These are phyloP conservation scores for Lacerta agilis DNA, from an alignment of 2,797 vertebrate genomes.

Conservation along the genomic window DNA sequence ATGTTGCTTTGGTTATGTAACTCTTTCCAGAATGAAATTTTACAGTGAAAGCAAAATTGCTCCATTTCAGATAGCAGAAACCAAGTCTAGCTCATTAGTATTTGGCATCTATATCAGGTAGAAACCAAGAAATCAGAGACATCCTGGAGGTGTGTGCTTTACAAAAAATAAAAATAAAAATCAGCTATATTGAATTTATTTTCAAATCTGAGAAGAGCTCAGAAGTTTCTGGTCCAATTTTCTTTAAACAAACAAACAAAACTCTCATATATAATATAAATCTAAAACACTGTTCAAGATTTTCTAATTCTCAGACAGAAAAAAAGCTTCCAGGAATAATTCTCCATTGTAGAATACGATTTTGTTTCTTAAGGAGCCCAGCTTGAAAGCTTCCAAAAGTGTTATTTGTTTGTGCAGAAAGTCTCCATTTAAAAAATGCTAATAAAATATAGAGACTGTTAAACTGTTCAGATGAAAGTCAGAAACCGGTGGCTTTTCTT, in stretches of 20 bases:
- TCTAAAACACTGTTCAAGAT: conserved; percentile 56
- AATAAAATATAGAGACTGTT: neutral
- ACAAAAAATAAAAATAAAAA: neutral
- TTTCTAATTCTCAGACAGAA: conserved; percentile 50
- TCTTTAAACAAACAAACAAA: neutral
- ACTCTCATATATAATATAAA: neutral
- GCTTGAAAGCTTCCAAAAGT: conserved; percentile 50
- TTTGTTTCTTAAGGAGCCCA: conserved; percentile 59
- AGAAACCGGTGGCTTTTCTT: too few relatives aligned
- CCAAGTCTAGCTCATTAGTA: conserved; percentile 52
- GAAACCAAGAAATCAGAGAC: neutral
- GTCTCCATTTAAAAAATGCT: neutral
- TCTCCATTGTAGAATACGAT: conserved; percentile 56
- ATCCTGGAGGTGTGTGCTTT: conserved; percentile 38
- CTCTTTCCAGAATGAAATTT: conserved; percentile 51
- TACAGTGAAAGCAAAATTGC: conserved; percentile 42
- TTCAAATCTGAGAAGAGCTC: conserved; percentile 17
- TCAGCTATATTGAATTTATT: conserved; percentile 22
- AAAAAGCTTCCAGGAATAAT: conserved; percentile 52
- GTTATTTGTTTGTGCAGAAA: neutral
- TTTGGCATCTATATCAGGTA: conserved; percentile 42
- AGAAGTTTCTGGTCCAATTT: conserved; percentile 2
- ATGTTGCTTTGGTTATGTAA: conserved; percentile 56
- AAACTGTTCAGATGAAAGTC: neutral
- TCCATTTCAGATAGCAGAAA: conserved; percentile 57